Base-by-base conservation (phyloP, 2,797 vertebrate species). In the Bryconaethiops microstoma region DNA sequence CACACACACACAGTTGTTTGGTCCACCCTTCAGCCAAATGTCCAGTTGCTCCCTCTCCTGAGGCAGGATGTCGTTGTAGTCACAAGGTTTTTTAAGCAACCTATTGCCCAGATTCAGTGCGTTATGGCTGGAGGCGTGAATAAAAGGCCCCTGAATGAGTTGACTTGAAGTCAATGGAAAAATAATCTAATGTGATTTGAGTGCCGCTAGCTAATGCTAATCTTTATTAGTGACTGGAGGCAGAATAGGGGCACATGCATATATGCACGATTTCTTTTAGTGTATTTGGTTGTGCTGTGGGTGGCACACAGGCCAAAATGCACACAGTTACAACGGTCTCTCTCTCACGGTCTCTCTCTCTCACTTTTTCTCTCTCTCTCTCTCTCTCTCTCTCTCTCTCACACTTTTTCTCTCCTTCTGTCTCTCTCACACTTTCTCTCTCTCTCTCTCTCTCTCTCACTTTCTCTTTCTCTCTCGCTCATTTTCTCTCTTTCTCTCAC, bases 51-150 rank as follows among this genome's bases (percentile, higher is more conserved):
- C 69, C 48, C 52, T 68, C 45, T 62, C 5, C 13, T 63, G 54
- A 70, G 77, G 4, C 4, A 74, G 54, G 40, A 74, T 82, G 74
- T 78, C 45, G 19, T 69, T 50, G 39, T 67, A 25, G 68, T 48
- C 40, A 65, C 76, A 48, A 67, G 21, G 1, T 13, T 35, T 67
- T 69, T 25, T 35, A 4, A 63, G 21, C 29, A 25, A 21, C 40
- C 10, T 55, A 42, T 40, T 69, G 42, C 62, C 59, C 62, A 12
- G 40, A 39, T 78, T 50, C 7, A 23, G 70, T 40, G 40, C 29
- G 62, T 29, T 29, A 29, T 17, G 5, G 48, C 23, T 71, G 40
- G 12, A 42, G 40, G 16, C 40, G n/a, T 69, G 67, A 68, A 45
- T 1, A 45, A 42, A 69, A 9, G n/a, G 67, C 21, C 64, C 42